Evolutionary conservation across 2,797 vertebrate genomes (phyloP).

Genomic region (Malacoraja senta): DNA sequence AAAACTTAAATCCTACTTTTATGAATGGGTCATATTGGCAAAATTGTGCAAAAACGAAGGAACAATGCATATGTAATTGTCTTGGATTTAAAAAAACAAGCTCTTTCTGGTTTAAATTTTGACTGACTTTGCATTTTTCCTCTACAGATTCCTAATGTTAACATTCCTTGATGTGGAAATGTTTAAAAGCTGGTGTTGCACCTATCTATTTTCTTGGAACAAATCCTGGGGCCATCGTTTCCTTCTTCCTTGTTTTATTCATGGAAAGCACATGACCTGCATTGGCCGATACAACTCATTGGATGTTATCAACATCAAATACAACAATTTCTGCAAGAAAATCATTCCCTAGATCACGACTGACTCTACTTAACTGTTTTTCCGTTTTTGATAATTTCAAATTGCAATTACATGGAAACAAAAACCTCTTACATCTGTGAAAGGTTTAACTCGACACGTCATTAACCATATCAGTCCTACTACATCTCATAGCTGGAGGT

Average conservation of each 20-base stretch:
- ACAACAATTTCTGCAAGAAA: constrained; percentile 27
- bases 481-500: constrained; percentile 52
- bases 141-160: constrained; percentile 77
- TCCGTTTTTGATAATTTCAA: constrained; percentile 24
- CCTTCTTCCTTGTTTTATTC: constrained; percentile 63
- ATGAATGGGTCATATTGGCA: neutral
- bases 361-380: neutral
- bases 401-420: neutral
- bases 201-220: constrained; percentile 67
- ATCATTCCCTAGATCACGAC: neutral
- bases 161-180: constrained; percentile 50
- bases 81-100: neutral
- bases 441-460: constrained; percentile 51
- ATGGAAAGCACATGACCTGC: constrained; percentile 64
- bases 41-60: neutral
- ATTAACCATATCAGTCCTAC: constrained; percentile 52
- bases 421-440: constrained; percentile 48
- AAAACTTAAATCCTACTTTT: neutral
- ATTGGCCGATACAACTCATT: constrained; percentile 42
- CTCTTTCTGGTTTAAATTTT: neutral
- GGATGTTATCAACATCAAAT: constrained; percentile 15
- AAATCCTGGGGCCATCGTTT: constrained; percentile 63
- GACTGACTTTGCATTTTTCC: constrained; percentile 43
- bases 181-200: constrained; percentile 70
- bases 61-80: too few relatives aligned